Conservation (phyloP, 2,888 invertebrate species). For the Eulithis prunata region DNA sequence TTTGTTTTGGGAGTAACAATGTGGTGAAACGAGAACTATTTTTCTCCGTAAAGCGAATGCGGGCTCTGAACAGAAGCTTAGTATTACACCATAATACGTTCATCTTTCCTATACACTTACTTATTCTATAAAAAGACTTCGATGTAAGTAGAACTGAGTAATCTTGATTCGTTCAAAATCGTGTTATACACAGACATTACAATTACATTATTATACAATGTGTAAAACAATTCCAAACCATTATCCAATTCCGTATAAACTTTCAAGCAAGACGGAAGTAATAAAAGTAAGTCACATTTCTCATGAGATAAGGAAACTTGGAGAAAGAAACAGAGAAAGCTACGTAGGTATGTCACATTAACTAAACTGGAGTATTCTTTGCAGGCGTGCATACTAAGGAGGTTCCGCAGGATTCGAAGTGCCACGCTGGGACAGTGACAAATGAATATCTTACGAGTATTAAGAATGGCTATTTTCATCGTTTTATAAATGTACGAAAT, state of each 20-base stretch:
- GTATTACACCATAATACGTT: too few relatives aligned
- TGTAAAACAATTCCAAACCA: conserved; percentile 9
- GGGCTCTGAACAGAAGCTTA: too few relatives aligned
- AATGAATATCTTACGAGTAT: conserved; percentile 32
- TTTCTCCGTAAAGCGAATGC: too few relatives aligned
- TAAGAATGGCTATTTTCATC: conserved; percentile 19
- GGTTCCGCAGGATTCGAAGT: conserved; percentile 22
- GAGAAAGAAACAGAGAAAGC: conserved; percentile 14
- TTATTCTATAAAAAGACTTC: too few relatives aligned
- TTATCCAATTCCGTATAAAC: conserved; percentile 24
- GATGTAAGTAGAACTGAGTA: too few relatives aligned
- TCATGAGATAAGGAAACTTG: conserved; percentile 21
- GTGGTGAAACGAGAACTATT: too few relatives aligned
- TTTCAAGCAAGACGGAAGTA: conserved; percentile 23
- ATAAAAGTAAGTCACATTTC: conserved; percentile 21
- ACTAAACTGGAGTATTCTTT: conserved; percentile 22
- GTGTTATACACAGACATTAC: neutral
- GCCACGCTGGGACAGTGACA: conserved; percentile 30
- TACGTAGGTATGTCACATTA: conserved; percentile 23
- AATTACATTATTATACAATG: neutral
- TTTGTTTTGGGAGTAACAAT: too few relatives aligned
- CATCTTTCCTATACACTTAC: too few relatives aligned
- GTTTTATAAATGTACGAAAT: conserved; percentile 10
- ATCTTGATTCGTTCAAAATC: neutral
- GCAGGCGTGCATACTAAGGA: conserved; percentile 27